Base-by-base conservation (phyloP, 2,113 vertebrate species). In the Nycticorax nycticorax region DNA sequence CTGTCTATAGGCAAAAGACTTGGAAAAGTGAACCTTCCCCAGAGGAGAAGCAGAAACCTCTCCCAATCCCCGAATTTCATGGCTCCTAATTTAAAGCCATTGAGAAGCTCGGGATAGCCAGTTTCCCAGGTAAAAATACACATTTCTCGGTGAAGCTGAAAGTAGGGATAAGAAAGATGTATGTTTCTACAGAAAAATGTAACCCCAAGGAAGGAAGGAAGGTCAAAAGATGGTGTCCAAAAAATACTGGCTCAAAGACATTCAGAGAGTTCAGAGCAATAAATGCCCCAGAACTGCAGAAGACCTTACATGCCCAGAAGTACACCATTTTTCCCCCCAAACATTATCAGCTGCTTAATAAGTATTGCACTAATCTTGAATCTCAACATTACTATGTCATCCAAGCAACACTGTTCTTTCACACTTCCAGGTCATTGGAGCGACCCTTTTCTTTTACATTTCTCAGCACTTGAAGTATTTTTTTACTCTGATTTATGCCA, bases 251-350 rank as follows among this genome's bases (percentile, higher is more conserved):
- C 35, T 71, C 6, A 74, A 77, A n/a, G 15, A 55, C 3, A 6
- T 33, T 15, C 3, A 32, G 50, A 81, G 4, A 77, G 4, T 62
- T 53, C 32, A 75, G 57, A 83, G 14, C 17, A 95, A 69, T 45
- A 80, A 52, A 73, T 48, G n/a, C 8, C 13, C 20, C 20, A 90
- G 23, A 92, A 60, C 19, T 14, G 8, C 27, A 73, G 30, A 13
- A 87, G 53, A 60, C 3, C 15, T 71, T 74, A 67, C 8, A 41
- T 10, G 28, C 17, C 27, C 24, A 43, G 23, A 89, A 59, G 9
- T 3, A 19, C 21, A 52, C 3, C 5, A 55, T 63, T 33, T 26
- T 41, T 5, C 4, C 8, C 8, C 9, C 5, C 2, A 1, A 33
- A 18, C 76, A 14, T 47, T 59, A 41, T 30, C 5, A 41, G 13